Conservation (phyloP, 1,140 invertebrate genomes). For the Stratiolaelaps scimitus region DNA sequence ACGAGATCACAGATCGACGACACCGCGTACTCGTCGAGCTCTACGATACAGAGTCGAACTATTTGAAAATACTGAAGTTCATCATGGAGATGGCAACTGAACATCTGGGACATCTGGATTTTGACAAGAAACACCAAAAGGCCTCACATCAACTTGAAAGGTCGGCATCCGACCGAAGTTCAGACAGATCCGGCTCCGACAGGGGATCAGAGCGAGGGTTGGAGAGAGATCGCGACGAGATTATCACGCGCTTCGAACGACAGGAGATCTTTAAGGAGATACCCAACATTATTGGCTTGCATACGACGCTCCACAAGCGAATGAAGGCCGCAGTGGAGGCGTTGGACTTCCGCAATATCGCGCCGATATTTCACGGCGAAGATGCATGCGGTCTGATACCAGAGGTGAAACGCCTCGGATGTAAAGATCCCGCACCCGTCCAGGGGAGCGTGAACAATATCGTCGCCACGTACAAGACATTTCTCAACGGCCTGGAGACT, state of each 20-base stretch:
- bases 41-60: not conserved
- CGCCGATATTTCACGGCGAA: conserved; percentile 19
- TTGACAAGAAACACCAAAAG: no score
- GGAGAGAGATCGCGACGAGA: conserved; percentile 1
- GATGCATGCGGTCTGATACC: conserved; percentile 21
- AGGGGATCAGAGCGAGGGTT: not conserved
- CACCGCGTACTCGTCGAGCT: conserved; percentile 6
- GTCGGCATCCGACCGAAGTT: no score
- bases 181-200: not conserved
- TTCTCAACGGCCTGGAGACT: conserved; percentile 17
- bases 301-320: not conserved
- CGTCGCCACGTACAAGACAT: conserved; percentile 17
- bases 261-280: conserved; percentile 27
- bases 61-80: not conserved
- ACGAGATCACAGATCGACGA: conserved; percentile 1
- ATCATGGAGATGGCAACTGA: not conserved
- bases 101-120: no score
- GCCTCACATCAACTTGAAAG: no score
- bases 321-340: not conserved
- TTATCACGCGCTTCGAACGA: conserved; percentile 9
- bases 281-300: conserved; percentile 7
- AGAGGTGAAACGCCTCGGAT: not conserved
- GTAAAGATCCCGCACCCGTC: not conserved
- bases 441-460: conserved; percentile 7
- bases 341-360: conserved; percentile 8